Evolutionary conservation across 37 sponge, comb jelly and placozoan species (phyloP), one percentile per base, ranked within the genome.

Genomic region (Theonella swinhoei): DNA sequence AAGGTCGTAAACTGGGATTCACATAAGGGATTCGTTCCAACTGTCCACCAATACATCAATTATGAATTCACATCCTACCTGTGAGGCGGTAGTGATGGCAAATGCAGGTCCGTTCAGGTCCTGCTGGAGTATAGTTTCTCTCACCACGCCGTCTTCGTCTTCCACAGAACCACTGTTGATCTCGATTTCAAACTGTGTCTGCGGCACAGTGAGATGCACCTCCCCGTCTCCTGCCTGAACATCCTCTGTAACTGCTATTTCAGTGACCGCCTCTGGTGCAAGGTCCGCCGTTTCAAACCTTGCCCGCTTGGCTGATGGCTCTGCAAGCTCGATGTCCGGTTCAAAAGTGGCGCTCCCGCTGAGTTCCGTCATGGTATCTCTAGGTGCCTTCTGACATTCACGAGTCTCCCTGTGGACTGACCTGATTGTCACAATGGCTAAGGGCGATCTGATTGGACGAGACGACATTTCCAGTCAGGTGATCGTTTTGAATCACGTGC

Each of bases 171-270:
- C 75, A 62, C 83, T 83, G 78, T 83, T 83, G 67, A 88, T 88
- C 73, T 83, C 89, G 31, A 88, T 83, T 72, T 88, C 89, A 61
- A 88, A 88, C 36, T 88, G 78, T 1, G 83, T 77, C 64, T 75
- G 83, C 31, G 89, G 89, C 8, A 88, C 83, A 0, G 89, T 72
- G 40, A 88, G 37, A 35, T 71, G 39, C 72, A 19, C 41, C 32
- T 32, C 77, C 28, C 31, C 43, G 19, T 66, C 68, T 24, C 62
- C 75, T 9, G 64, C 24, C 37, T 64, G 32, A 35, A 65, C 42
- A 22, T 35, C 62, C 74, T 64, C 66, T 9, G 31, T 40, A 8
- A 64, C 75, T 20, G 72, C 83, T 25, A 62, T 43, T 39, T 76
- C 78, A 0, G 66, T 32, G 40, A 38, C 63, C 1, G 59, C 29